Evolutionary conservation across 2,113 vertebrate species (phyloP), one percentile per base, ranked within the genome.

Genomic region (Phoenicopterus ruber): DNA sequence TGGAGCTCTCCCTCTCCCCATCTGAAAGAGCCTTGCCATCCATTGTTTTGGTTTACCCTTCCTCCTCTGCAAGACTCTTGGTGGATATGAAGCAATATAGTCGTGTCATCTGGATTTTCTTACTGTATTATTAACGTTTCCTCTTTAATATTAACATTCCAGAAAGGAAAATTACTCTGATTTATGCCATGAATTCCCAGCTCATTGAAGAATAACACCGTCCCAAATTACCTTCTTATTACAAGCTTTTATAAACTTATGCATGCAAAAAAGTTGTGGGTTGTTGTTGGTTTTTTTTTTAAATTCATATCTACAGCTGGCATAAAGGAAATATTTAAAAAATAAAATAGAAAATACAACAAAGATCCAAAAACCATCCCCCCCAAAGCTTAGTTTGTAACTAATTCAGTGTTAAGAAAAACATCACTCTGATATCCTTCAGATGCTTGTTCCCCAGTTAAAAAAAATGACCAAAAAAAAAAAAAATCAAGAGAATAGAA

Each of bases 111-210:
- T 93, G 88, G 92, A 88, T 92, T 95, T 94, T 86, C 82, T 95
- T 96, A 92, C 47, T 67, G 67, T n/a, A 90, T 74, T 70, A 88
- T 59, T 66, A 90, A 69, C 3, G 7, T 69, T 95, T 93, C 93
- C 84, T 77, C 46, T 90, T 83, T 73, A 94, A 91, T 85, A 91
- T 76, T 95, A 95, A 85, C 81, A 87, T 91, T 91, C 90, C 82
- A 80, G 85, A 85, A 73, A 90, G 78, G 58, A 94, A 97, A 96
- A 80, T 44, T 85, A 79, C 49, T 85, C 36, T 42, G 40, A 92
- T 86, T 93, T 74, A 83, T 92, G 79, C 29, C 76, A 88, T 71
- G 78, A 92, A 88, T 58, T 92, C 76, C 73, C 57, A 93, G 67
- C 46, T 83, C 55, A 55, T 90, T 92, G 76, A 88, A 90, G 71